Evolutionary conservation across 2,113 vertebrate species (phyloP).

Genomic region (Cheilinus undulatus): DNA sequence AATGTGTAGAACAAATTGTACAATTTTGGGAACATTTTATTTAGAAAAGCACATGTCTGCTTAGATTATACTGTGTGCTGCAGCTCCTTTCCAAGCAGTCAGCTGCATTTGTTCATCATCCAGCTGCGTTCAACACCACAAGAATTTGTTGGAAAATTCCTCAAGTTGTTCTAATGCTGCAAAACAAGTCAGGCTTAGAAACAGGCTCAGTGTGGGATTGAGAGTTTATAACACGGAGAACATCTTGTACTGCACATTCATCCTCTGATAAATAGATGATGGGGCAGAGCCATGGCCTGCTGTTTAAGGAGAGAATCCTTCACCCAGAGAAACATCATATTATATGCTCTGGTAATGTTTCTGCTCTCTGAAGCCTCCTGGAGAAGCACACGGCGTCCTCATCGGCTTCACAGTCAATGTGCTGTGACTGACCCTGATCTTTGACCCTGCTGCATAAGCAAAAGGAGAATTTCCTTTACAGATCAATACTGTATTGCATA

Average conservation of each 20-base stretch:
- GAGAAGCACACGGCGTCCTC: conserved; percentile 11
- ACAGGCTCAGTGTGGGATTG: conserved; percentile 10
- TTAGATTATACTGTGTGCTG: conserved; percentile 2
- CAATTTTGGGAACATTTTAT: conserved; percentile 11
- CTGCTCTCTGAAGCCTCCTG: conserved; percentile 10
- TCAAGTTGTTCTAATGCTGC: conserved; percentile 4
- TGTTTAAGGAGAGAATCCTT: conserved; percentile 20
- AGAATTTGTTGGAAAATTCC: conserved; percentile 24
- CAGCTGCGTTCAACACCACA: conserved; percentile 1
- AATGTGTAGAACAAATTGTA: not conserved
- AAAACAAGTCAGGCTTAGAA: conserved; percentile 25
- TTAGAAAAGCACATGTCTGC: conserved; percentile 14
- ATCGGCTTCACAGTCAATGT: conserved; percentile 5
- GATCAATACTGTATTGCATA: conserved; percentile 67
- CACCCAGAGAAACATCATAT: not conserved
- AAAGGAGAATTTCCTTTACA: conserved; percentile 53
- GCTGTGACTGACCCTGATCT: conserved; percentile 57
- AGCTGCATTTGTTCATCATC: conserved; percentile 15
- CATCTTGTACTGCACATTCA: conserved; percentile 8
- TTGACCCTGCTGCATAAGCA: conserved; percentile 57
- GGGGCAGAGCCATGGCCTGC: not conserved
- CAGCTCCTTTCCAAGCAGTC: conserved; percentile 2
- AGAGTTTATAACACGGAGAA: conserved; percentile 25
- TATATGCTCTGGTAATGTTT: not conserved
- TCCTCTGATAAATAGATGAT: conserved; percentile 31